Evolutionary conservation across 1,140 invertebrate species (phyloP).

Genomic region (Macrobrachium rosenbergii): DNA sequence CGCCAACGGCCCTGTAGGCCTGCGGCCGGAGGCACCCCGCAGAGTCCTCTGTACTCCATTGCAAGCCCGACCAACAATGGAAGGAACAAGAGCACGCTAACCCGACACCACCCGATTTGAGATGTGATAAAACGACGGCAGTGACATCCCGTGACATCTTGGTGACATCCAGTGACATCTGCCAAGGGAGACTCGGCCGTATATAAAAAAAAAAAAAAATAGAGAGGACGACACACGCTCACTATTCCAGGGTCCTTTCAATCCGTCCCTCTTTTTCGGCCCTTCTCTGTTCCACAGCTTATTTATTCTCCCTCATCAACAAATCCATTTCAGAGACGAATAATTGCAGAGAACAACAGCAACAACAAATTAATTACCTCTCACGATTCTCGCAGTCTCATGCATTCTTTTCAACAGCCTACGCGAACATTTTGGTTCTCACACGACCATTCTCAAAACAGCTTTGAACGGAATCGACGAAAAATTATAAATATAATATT

Average conservation of each 20-base stretch:
- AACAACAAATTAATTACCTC: too few relatives aligned
- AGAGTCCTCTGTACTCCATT: constrained; percentile 21
- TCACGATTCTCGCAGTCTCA: too few relatives aligned
- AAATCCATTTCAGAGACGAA: too few relatives aligned
- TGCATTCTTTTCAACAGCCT: too few relatives aligned
- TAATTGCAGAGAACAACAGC: too few relatives aligned
- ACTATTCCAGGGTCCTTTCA: neutral
- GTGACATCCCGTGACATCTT: constrained; percentile 37
- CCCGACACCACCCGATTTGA: constrained; percentile 55
- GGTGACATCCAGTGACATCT: constrained; percentile 53
- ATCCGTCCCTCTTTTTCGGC: neutral
- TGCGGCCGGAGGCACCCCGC: neutral
- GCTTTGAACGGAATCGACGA: too few relatives aligned
- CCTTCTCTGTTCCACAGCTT: neutral
- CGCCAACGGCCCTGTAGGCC: neutral
- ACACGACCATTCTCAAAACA: too few relatives aligned
- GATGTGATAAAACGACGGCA: constrained; percentile 52
- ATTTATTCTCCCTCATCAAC: neutral
- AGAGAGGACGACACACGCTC: constrained; percentile 30
- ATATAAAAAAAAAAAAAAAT: neutral
- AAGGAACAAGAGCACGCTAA: constrained; percentile 42
- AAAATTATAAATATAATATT: too few relatives aligned
- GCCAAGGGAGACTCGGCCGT: constrained; percentile 44
- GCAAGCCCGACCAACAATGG: constrained; percentile 44
- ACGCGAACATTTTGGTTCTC: too few relatives aligned